Evolutionary conservation across 2,888 invertebrate species (phyloP), one percentile per base, ranked within the genome.

Genomic region (Mythimna vitellina): DNA sequence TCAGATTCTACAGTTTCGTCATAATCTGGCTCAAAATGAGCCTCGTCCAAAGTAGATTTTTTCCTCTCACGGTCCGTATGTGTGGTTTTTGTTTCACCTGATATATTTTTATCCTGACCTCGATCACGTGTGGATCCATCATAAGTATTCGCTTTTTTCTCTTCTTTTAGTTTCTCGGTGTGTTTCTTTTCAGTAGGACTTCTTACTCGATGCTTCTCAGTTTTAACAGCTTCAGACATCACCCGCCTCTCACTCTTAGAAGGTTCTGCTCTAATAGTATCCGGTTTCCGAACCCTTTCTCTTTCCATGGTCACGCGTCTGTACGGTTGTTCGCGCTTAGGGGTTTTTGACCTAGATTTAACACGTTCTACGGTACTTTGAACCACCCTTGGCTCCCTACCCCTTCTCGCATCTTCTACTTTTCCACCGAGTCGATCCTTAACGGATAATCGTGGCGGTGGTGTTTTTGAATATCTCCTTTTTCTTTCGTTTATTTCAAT

Each of bases 371-470:
- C 93, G 25, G 96, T 96, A 85, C 96, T 96, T 65, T 97, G 97
- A 14, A 96, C 93, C 22, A 97, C 90, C 60, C 95, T 92, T 12
- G 97, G 94, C 73, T 97, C 97, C 86, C 96, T 93, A 46, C 93
- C 90, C 82, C 95, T 93, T 62, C 96, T 95, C 17, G 95, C 85
- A 80, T 97, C 97, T 76, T 98, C 97, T 0, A 98, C 96, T 93
- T 98, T 98, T 1, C 98, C 97, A 0, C 98, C 98, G 6, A 98
- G 95, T 60, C 98, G 96, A 80, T 98, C 98, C 91, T 98, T 98
- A 0, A 98, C 97, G 0, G 98, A 98, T 46, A 98, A 89, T 83
- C 97, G 96, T 0, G 97, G 97, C 0, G 97, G 97, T 10, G 97
- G 97, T 29, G 95, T 95, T 89, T 94, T 95, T 70, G 94, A 95